Base-by-base conservation (phyloP, 2,113 vertebrate species). In the Cyanocitta stelleri region DNA sequence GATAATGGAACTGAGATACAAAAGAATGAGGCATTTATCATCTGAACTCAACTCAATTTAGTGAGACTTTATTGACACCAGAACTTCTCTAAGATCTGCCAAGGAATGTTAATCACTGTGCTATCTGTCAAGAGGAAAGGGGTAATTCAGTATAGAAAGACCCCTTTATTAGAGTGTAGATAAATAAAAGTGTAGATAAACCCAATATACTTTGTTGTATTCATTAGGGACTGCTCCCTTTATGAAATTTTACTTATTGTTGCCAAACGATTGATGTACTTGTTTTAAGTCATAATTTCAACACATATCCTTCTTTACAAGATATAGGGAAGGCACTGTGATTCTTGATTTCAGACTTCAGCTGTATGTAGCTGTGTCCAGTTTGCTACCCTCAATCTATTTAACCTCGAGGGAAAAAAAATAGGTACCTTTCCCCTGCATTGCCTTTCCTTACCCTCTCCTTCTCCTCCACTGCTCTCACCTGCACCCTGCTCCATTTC, bases 21-120 rank as follows among this genome's bases (percentile, higher is more conserved):
- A 87, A 93, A 84, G 75, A 93, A 95, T 24, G 64, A 89, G 68
- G 85, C 83, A 75, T 95, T 87, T 89, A 87, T 94, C 72, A 84
- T 90, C 76, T 94, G 72, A 96, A 90, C 61, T 94, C 85, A 87
- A 78, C 88, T 93, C 86, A 89, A 71, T 92, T 96, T 75, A 95
- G 61, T 4, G 3, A 91, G 83, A 61, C 37, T 96, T 96, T 96
- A 96, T 97, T 96, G 90, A 93, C 96, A 96, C 83, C 95, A 96
- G 93, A 96, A 93, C 80, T 90, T 90, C 90, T 93, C 51, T 52
- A 35, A 89, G 73, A 90, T 63, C 43, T 96, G 94, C 95, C 95
- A 97, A 96, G 68, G 91, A 97, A 97, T 96, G 89, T 84, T 97
- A 95, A 87, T 97, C 61, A 9, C 56, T 90, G 59, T 84, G 76